Evolutionary conservation across 2,113 vertebrate genomes (phyloP).

Genomic region (Halichoeres trimaculatus): DNA sequence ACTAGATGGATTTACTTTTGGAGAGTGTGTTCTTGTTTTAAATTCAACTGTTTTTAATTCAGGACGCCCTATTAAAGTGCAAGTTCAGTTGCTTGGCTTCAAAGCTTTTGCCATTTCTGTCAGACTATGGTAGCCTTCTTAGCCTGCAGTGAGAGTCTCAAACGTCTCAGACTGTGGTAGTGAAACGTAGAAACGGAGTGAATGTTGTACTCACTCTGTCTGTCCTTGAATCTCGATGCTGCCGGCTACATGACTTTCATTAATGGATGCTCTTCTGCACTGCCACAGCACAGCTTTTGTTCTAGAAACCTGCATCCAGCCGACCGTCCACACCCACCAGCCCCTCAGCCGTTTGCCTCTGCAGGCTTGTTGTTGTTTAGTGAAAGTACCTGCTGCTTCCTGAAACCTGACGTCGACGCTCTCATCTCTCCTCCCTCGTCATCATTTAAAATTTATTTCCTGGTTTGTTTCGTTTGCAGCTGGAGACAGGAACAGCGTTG

Average conservation of each 20-base stretch:
- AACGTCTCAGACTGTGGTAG: neutral
- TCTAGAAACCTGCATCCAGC: constrained; percentile 29
- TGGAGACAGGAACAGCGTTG: constrained; percentile 94
- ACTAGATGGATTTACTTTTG: neutral
- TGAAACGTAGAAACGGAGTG: no score
- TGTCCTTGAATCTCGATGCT: constrained; percentile 1
- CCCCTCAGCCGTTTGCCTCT: neutral
- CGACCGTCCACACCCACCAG: neutral
- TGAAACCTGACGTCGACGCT: neutral
- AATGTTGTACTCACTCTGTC: no score
- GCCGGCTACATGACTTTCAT: neutral
- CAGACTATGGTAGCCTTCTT: neutral
- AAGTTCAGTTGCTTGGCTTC: neutral
- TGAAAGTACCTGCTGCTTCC: constrained; percentile 28
- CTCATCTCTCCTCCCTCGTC: rapidly evolving
- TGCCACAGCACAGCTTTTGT: constrained; percentile 32
- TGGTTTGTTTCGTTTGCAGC: constrained; percentile 73
- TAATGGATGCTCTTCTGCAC: constrained; percentile 21
- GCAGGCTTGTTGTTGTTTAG: constrained; percentile 11
- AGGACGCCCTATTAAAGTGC: neutral
- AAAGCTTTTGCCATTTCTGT: neutral
- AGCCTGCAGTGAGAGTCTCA: neutral
- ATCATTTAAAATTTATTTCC: neutral
- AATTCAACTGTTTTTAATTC: neutral
- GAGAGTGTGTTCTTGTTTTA: no score